phyloP scores from a whole-genome alignment of 2,888 invertebrate species.

The Heliothis peltigera region DNA sequence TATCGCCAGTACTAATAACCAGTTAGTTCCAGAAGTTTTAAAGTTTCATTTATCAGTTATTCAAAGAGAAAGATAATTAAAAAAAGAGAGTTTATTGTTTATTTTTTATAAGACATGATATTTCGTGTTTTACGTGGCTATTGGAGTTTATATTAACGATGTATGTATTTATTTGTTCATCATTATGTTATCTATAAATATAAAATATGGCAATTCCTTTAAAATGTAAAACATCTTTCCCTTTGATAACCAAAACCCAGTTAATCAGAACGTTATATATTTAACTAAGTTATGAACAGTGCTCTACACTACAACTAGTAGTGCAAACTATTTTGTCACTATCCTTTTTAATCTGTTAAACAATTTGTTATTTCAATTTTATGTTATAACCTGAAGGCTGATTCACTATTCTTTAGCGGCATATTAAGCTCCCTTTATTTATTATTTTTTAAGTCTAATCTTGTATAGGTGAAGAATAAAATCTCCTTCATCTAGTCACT shows the following conservation, averaged over 20 bases:
- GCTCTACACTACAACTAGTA: conserved; percentile 53
- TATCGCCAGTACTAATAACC: conserved; percentile 31
- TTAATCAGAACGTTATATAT: not conserved
- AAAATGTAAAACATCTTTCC: conserved; percentile 21
- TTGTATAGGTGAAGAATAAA: too few relatives aligned
- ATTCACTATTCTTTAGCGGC: too few relatives aligned
- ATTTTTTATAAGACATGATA: not conserved
- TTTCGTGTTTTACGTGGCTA: not conserved
- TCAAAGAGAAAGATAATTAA: conserved; percentile 34
- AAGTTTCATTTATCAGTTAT: not conserved
- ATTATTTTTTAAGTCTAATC: too few relatives aligned
- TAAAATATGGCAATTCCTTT: too few relatives aligned
- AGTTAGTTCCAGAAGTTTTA: conserved; percentile 31
- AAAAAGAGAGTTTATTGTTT: not conserved
- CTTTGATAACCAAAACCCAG: conserved; percentile 24
- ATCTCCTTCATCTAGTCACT: too few relatives aligned
- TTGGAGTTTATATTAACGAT: not conserved
- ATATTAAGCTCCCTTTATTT: too few relatives aligned
- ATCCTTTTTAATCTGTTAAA: conserved; percentile 43
- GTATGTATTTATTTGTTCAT: too few relatives aligned
- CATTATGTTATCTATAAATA: too few relatives aligned
- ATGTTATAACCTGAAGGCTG: conserved; percentile 14
- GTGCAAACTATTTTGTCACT: conserved; percentile 53
- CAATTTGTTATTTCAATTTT: conserved; percentile 29
- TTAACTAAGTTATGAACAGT: conserved; percentile 39